Evolutionary conservation across 2,888 invertebrate species (phyloP), one percentile per base, ranked within the genome.

Genomic region (Dinocampus coccinellae): DNA sequence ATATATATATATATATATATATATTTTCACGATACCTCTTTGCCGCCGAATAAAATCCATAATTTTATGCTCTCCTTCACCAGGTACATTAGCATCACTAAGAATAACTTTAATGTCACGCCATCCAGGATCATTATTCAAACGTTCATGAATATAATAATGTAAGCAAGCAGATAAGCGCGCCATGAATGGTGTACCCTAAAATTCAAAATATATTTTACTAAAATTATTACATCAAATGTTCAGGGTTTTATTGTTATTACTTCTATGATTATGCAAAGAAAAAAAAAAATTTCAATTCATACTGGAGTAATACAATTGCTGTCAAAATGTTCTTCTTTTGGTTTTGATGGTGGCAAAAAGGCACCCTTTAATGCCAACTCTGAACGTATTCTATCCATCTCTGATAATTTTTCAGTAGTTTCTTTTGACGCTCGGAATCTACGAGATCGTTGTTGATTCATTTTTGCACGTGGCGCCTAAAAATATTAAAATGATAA

Each of bases 401-500:
- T 92, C 88, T 97, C 97, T 22, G 92, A 91, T 29, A 94, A 92
- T 87, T 97, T 98, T 87, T 98, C 98, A 55, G 90, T 91, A 0
- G 94, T 91, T 88, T 99, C 99, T 86, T 99, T 99, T 0, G 98
- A 96, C 0, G 99, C 97, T 62, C 99, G 92, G 88, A 99, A 99
- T 80, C 99, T 92, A 77, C 99, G 91, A 0, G 98, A 98, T 70
- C 99, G 91, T 86, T 99, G 99, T 86, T 99, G 99, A 89, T 99
- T 99, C 99, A 99, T 99, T 89, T 99, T 99, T 0, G 99, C 99
- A 83, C 99, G 90, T 0, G 99, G 98, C 1, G 98, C 98, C 91
- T 93, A 70, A n/a, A 80, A 71, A 67, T 68, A 62, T 70, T 36
- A 55, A 55, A 60, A 74, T 11, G 42, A n/a, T 34, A 58, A 13